phyloP scores from a whole-genome alignment of 2,797 vertebrate species.

The Anableps anableps region DNA sequence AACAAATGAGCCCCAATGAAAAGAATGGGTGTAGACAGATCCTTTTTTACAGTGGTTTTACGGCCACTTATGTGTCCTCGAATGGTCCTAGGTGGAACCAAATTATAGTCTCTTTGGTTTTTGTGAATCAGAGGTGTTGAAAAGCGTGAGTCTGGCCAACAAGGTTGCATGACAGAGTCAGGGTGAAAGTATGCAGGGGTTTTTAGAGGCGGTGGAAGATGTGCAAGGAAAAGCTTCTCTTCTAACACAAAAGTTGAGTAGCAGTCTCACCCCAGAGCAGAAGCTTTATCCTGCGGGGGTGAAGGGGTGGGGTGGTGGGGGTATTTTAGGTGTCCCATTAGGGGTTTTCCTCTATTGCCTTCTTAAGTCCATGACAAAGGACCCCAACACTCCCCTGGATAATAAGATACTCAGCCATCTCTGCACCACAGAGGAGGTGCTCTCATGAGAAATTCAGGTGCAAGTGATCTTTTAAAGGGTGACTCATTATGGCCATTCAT shows the following conservation, averaged over 20 bases:
- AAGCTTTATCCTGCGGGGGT: constrained; percentile 44
- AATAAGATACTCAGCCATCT: constrained; percentile 33
- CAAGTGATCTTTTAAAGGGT: constrained; percentile 41
- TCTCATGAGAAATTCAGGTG: constrained; percentile 57
- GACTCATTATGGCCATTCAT: constrained; percentile 57
- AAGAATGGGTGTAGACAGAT: constrained; percentile 42
- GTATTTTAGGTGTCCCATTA: constrained; percentile 59
- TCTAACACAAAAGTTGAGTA: constrained; percentile 54
- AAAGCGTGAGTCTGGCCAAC: constrained; percentile 59
- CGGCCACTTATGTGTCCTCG: constrained; percentile 50
- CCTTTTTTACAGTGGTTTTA: constrained; percentile 58
- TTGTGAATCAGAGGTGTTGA: constrained; percentile 70
- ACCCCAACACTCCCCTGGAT: constrained; percentile 25
- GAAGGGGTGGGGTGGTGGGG: constrained; percentile 28
- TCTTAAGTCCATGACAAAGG: constrained; percentile 59
- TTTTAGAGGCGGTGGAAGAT: constrained; percentile 65
- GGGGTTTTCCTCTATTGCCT: constrained; percentile 48
- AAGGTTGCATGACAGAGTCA: constrained; percentile 59
- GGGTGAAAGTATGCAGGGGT: constrained; percentile 66
- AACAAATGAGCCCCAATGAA: constrained; percentile 37
- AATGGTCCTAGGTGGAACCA: constrained; percentile 66
- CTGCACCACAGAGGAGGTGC: constrained; percentile 37
- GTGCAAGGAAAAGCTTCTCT: constrained; percentile 54
- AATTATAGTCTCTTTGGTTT: constrained; percentile 52
- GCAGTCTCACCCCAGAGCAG: constrained; percentile 29